A percentile compares a stretch with the other conserved stretches of the same genome.
Conservation (phyloP, 2,888 invertebrate genomes). For the Orthonychiurus folsomi region DNA sequence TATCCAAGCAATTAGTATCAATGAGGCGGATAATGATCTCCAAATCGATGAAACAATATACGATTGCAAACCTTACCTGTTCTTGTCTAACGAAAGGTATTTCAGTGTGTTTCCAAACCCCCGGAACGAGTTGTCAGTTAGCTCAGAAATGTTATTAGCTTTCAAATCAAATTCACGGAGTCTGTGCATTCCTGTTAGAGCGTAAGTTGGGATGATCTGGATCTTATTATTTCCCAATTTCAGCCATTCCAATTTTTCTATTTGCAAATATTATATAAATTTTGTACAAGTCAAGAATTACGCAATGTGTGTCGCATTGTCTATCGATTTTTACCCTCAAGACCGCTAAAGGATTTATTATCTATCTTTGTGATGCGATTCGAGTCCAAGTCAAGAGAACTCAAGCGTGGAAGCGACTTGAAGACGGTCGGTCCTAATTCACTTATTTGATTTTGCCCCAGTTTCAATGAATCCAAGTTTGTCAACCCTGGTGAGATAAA, state of each 20-base stretch:
- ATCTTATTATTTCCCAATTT: conserved; percentile 81
- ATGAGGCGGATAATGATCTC: no score
- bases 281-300: neutral
- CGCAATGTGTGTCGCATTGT: neutral
- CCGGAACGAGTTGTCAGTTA: conserved; percentile 67
- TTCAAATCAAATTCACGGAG: conserved; percentile 71
- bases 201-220: conserved; percentile 73
- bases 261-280: no score
- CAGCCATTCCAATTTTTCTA: conserved; percentile 82
- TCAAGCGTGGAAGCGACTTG: conserved; percentile 66
- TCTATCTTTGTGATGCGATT: conserved; percentile 72
- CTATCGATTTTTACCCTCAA: conserved; percentile 61
- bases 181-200: conserved; percentile 70
- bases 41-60: neutral
- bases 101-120: conserved; percentile 85
- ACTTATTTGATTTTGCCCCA: conserved; percentile 74
- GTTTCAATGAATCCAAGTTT: conserved; percentile 52
- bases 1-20: conserved; percentile 43
- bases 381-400: conserved; percentile 79
- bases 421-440: conserved; percentile 74
- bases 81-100: conserved; percentile 84
- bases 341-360: conserved; percentile 73
- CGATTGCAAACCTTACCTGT: conserved; percentile 60
- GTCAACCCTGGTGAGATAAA: conserved; percentile 55
- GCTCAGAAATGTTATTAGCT: conserved; percentile 73